These are phyloP conservation scores for Drosophila pegasa DNA, from an alignment of 2,888 invertebrate genomes.

Conservation along the genomic window DNA sequence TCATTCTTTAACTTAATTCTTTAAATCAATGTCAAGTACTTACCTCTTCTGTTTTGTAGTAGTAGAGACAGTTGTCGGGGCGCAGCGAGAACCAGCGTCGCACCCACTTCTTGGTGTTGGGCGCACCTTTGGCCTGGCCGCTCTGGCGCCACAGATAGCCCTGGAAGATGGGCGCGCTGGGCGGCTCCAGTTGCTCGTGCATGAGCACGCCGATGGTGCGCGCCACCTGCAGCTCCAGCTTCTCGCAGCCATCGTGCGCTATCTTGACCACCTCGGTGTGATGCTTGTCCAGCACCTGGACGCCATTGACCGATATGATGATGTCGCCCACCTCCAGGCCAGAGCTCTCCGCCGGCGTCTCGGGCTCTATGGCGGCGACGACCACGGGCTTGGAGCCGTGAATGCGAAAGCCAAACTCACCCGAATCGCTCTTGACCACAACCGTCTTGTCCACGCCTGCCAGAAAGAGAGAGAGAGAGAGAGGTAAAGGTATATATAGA, in stretches of 20 bases:
- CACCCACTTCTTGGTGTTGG: constrained; percentile 90
- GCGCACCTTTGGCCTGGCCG: constrained; percentile 86
- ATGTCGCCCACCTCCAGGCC: constrained; percentile 98
- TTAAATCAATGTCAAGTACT: constrained; percentile 77
- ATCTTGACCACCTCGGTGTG: constrained; percentile 97
- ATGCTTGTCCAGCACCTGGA: constrained; percentile 95
- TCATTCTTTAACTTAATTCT: neutral
- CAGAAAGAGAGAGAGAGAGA: constrained; percentile 19
- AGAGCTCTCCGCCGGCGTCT: constrained; percentile 96
- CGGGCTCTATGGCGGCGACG: constrained; percentile 96
- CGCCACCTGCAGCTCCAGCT: constrained; percentile 94
- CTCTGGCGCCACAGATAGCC: constrained; percentile 92
- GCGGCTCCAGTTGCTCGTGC: constrained; percentile 88
- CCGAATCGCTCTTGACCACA: constrained; percentile 91
- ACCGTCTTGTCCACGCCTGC: constrained; percentile 95
- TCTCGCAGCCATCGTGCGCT: constrained; percentile 94
- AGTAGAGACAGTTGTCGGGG: constrained; percentile 96
- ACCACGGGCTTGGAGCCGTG: constrained; percentile 98
- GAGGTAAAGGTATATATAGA: neutral
- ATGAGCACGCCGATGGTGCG: constrained; percentile 93
- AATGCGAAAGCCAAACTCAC: constrained; percentile 97
- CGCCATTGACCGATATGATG: constrained; percentile 95
- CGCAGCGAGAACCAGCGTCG: constrained; percentile 96
- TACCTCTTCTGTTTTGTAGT: constrained; percentile 96
- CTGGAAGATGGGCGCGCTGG: constrained; percentile 88